Evolutionary conservation across 2,797 vertebrate genomes (phyloP), one percentile per base, ranked within the genome.

Genomic region (Poeciliopsis infans): DNA sequence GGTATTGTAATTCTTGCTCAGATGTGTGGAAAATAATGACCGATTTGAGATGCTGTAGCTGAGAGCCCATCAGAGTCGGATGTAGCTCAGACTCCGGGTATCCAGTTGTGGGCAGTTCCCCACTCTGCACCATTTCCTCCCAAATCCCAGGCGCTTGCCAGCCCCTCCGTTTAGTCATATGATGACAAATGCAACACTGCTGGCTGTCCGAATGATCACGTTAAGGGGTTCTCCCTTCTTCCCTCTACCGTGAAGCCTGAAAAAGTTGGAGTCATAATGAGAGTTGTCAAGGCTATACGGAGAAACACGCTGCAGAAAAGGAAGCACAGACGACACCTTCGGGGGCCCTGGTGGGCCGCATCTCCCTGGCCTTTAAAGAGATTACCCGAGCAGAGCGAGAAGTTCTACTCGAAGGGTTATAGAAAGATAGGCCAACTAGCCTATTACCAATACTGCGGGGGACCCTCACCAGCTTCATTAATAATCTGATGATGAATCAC

Each of bases 401-500:
- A 91, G 94, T 93, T 94, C 94, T 90, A 85, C 95, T 94, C 94
- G 94, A 90, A 94, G 92, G 94, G 86, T 79, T 76, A 61, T 81
- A 85, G 81, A 85, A 87, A 93, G 90, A 95, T 91, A 92, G 94
- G 94, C 94, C 94, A 95, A 95, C 91, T 90, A 88, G 94, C 94
- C 95, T 95, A 95, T 97, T 96, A 96, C 95, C 91, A 89, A 89
- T 91, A 90, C 93, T 92, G 91, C 93, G 91, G 93, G 94, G 92
- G 89, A 95, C 88, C 93, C 91, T 91, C 92, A 91, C 91, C 93
- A 93, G 93, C 94, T 94, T 95, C 94, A 96, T 97, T 96, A 95
- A 96, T 97, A 96, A 97, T 96, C 93, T 93, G 93, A 94, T 94
- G 94, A 95, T 94, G 95, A 97, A 96, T 95, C 95, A 95, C 93